Evolutionary conservation across 2,113 vertebrate species (phyloP).

Genomic region (Platichthys flesus): DNA sequence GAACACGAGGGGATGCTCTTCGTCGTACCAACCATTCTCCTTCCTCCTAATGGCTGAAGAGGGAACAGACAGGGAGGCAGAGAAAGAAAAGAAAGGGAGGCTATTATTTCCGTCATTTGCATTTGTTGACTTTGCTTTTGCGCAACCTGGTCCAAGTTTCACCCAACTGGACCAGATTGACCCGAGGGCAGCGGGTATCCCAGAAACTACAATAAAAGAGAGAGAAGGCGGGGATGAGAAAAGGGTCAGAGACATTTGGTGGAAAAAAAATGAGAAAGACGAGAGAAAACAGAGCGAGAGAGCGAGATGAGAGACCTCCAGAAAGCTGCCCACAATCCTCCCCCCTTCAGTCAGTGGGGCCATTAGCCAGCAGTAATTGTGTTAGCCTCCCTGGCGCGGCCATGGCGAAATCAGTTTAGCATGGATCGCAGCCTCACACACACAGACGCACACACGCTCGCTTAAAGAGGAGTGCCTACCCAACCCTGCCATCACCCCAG

Average conservation of each 20-base stretch:
- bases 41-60: conserved; percentile 93
- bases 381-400: conserved; percentile 95
- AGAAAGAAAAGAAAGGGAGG: conserved; percentile 26
- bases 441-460: conserved; percentile 54
- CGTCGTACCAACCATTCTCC: conserved; percentile 98
- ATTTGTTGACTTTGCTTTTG: conserved; percentile 66
- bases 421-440: conserved; percentile 89
- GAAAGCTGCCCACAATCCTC: conserved; percentile 86
- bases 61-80: conserved; percentile 31
- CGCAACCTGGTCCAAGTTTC: conserved; percentile 36
- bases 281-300: conserved; percentile 61
- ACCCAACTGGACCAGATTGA: conserved; percentile 38
- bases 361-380: conserved; percentile 97
- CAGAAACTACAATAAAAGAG: conserved; percentile 67
- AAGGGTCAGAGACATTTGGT: conserved; percentile 71
- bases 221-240: conserved; percentile 61
- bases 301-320: conserved; percentile 81
- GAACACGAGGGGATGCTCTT: conserved; percentile 97
- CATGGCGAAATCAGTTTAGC: conserved; percentile 98
- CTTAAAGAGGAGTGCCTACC: conserved; percentile 80
- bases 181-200: conserved; percentile 48
- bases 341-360: conserved; percentile 87
- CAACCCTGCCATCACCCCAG: conserved; percentile 80
- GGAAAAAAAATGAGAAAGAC: conserved; percentile 43
- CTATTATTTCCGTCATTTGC: conserved; percentile 54